Evolutionary conservation across 2,113 vertebrate species (phyloP).

Genomic region (Lota lota): DNA sequence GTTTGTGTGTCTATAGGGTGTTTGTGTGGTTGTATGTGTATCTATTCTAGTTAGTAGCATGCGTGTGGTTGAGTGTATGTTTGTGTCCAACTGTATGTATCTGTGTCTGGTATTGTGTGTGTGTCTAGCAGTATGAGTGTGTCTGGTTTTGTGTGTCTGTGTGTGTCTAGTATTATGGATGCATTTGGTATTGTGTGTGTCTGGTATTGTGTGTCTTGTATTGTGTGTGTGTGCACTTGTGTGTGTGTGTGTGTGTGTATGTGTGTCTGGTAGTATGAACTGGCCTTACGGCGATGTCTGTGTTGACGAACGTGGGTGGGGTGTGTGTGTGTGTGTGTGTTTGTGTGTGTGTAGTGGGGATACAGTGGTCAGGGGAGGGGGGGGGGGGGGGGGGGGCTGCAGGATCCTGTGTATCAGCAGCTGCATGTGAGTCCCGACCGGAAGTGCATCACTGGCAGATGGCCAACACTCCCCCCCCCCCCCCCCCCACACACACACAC

Average conservation of each 20-base stretch:
- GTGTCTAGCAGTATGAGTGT: conserved; percentile 24
- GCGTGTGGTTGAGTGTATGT: not conserved
- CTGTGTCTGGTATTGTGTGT: conserved; percentile 7
- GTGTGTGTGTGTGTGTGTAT: conserved; percentile 12
- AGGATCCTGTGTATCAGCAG: conserved; percentile 74
- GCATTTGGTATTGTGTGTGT: no score
- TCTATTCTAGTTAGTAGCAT: no score
- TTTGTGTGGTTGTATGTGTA: no score
- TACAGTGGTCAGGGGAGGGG: conserved; percentile 1
- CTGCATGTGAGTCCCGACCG: conserved; percentile 57
- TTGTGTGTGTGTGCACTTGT: not conserved
- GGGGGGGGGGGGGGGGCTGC: conserved; percentile 53
- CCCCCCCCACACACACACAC: conserved; percentile 7
- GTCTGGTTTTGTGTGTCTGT: conserved; percentile 8
- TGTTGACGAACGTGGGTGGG: conserved; percentile 12
- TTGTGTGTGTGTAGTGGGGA: conserved; percentile 29
- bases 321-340: conserved; percentile 1
- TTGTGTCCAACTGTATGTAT: not conserved
- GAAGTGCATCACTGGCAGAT: conserved; percentile 73
- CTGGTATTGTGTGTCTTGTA: no score
- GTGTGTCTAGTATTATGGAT: no score
- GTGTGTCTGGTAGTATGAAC: not conserved
- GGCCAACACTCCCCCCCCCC: conserved; percentile 47
- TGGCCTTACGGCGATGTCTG: conserved; percentile 47
- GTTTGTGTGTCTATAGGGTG: no score